phyloP scores from a whole-genome alignment of 2,797 vertebrate species.

The Triplophysa bombifrons region DNA sequence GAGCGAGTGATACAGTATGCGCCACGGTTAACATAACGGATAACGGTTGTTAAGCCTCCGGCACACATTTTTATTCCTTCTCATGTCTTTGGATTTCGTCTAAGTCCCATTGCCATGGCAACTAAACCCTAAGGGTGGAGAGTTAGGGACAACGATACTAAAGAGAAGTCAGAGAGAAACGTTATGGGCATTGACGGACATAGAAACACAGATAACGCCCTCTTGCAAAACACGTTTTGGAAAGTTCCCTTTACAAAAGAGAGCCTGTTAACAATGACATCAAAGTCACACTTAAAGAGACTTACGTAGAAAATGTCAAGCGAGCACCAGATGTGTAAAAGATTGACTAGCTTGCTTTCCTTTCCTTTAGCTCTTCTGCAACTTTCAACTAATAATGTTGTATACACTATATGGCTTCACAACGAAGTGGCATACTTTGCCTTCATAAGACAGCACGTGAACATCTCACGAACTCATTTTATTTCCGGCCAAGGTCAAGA shows the following conservation, averaged over 20 bases:
- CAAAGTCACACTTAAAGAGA: slow-evolving; percentile 1
- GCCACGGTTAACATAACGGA: background rate
- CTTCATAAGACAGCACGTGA: slow-evolving; percentile 2
- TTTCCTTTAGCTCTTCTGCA: background rate
- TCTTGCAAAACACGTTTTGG: background rate
- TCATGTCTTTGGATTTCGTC: slow-evolving; percentile 66
- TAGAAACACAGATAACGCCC: slow-evolving; percentile 21
- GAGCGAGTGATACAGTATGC: background rate
- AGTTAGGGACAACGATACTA: slow-evolving; percentile 62
- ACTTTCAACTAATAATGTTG: background rate
- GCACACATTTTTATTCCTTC: slow-evolving; percentile 70
- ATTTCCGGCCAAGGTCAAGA: slow-evolving; percentile 43
- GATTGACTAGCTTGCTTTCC: background rate
- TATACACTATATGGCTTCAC: background rate
- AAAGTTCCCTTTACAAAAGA: slow-evolving; percentile 15
- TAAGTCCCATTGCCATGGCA: slow-evolving; percentile 75
- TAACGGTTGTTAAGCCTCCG: slow-evolving; percentile 61
- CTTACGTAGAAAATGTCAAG: slow-evolving; percentile 6
- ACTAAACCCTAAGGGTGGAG: slow-evolving; percentile 72
- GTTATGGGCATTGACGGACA: slow-evolving; percentile 42
- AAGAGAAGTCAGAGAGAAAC: slow-evolving; percentile 68
- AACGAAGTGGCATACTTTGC: slow-evolving; percentile 1
- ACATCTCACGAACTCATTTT: slow-evolving; percentile 2
- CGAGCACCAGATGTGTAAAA: background rate
- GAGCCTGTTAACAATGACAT: slow-evolving; percentile 14